Conservation (phyloP, 2,888 invertebrate genomes). For the Chloroclysta siterata region DNA sequence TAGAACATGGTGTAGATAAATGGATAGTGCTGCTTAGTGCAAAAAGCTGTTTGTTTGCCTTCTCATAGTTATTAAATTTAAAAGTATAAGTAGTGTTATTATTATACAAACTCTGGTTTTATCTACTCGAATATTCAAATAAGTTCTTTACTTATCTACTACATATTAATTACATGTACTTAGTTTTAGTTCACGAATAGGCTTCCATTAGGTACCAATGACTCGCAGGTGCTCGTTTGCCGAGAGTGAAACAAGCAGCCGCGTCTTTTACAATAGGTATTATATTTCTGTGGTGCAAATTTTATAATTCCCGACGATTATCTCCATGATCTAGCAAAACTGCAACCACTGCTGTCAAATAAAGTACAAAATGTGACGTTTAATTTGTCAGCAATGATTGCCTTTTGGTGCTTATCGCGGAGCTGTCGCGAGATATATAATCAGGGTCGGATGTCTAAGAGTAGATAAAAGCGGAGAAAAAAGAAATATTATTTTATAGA, state of each 20-base stretch:
- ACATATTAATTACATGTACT: background rate
- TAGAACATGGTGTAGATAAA: constrained; percentile 41
- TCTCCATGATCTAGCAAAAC: no score
- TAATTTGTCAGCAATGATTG: no score
- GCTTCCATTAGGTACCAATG: background rate
- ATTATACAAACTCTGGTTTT: constrained; percentile 14
- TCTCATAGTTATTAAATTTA: constrained; percentile 42
- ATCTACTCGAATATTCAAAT: constrained; percentile 18
- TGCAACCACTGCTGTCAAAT: no score
- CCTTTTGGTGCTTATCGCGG: no score
- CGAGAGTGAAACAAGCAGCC: no score
- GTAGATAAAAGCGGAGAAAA: constrained; percentile 25
- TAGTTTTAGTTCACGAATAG: background rate
- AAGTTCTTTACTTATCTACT: background rate
- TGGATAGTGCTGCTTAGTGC: constrained; percentile 53
- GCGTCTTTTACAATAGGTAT: no score
- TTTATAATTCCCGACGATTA: no score
- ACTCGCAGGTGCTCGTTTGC: no score
- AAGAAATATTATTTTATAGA: constrained; percentile 26
- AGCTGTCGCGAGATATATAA: background rate
- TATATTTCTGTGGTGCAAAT: no score
- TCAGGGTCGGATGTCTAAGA: background rate
- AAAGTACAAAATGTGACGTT: no score
- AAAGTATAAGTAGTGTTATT: constrained; percentile 33
- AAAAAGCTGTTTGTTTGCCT: constrained; percentile 45